Percentiles rank a stretch among this genome's conserved stretches.
Evolutionary conservation across 2,113 vertebrate genomes (phyloP).

Genomic region (Callospermophilus lateralis): DNA sequence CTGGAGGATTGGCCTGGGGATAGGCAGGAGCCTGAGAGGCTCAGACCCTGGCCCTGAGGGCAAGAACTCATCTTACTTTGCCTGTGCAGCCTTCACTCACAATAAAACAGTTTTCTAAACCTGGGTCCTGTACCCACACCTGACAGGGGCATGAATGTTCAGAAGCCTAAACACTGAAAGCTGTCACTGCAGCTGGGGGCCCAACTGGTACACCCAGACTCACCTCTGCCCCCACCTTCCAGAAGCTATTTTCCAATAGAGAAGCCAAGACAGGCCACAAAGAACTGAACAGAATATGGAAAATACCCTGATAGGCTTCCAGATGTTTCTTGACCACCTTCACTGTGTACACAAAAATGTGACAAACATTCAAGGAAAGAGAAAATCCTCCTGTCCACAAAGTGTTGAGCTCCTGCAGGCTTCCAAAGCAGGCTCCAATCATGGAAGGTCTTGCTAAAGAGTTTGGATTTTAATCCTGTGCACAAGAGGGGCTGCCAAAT

Average conservation of each 20-base stretch:
- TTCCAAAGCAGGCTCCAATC: not conserved
- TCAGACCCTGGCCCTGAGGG: not conserved
- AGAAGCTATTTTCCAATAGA: not conserved
- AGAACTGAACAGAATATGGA: not conserved
- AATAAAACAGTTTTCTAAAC: not conserved
- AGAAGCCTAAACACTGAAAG: not conserved
- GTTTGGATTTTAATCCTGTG: not conserved
- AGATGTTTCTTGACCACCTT: not conserved
- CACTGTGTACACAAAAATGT: not conserved
- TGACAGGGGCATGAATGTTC: not conserved
- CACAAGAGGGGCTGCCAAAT: not conserved
- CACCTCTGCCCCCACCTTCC: not conserved
- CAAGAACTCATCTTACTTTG: not conserved
- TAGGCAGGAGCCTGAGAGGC: not conserved
- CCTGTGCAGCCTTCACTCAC: not conserved
- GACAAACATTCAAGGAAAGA: not conserved
- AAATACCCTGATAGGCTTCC: not conserved
- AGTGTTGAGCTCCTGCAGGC: not conserved
- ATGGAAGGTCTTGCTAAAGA: not conserved
- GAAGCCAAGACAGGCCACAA: not conserved
- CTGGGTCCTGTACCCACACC: not conserved
- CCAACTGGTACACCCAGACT: not conserved
- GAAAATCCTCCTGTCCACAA: not conserved
- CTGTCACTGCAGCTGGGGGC: no score
- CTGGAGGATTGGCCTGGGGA: not conserved